Percentiles rank a stretch among this genome's conserved stretches.
Conservation (phyloP, 2,888 invertebrate genomes). For the Rhamnusium bicolor region DNA sequence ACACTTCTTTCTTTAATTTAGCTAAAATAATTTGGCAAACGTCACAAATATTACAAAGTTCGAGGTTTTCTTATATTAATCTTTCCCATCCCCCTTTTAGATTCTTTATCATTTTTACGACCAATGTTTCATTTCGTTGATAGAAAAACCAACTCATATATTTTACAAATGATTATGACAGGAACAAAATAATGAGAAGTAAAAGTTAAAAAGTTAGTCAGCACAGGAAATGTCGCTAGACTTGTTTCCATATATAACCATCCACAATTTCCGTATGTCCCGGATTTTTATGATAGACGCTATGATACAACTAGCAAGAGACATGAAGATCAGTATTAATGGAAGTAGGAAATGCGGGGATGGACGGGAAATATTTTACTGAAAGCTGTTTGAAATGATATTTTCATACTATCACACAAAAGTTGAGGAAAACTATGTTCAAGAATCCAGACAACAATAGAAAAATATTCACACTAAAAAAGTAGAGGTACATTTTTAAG, state of each 20-base stretch:
- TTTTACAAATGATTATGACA: slow-evolving; percentile 44
- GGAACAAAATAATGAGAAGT: slow-evolving; percentile 48
- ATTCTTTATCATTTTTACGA: slow-evolving; percentile 32
- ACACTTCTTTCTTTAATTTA: too few species aligned
- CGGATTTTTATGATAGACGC: slow-evolving; percentile 45
- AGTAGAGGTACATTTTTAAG: too few species aligned
- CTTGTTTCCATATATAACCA: slow-evolving; percentile 63
- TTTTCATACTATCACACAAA: neutral
- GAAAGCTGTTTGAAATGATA: neutral
- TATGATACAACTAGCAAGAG: slow-evolving; percentile 40
- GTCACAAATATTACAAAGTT: neutral
- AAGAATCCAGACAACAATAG: too few species aligned
- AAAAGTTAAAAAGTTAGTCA: slow-evolving; percentile 46
- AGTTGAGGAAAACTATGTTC: too few species aligned
- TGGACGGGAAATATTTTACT: neutral
- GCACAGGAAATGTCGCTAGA: slow-evolving; percentile 46
- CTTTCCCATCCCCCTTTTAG: slow-evolving; percentile 4
- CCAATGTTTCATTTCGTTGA: slow-evolving; percentile 12
- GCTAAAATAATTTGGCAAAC: neutral
- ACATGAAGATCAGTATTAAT: slow-evolving; percentile 8
- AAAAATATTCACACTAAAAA: too few species aligned
- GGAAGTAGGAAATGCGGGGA: slow-evolving; percentile 12
- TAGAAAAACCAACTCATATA: slow-evolving; percentile 29
- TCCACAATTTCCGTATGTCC: slow-evolving; percentile 63
- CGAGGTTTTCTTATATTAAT: slow-evolving; percentile 15